A percentile compares a stretch with the other conserved stretches of the same genome.
Conservation (phyloP, 2,888 invertebrate species). For the Euplexia lucipara region DNA sequence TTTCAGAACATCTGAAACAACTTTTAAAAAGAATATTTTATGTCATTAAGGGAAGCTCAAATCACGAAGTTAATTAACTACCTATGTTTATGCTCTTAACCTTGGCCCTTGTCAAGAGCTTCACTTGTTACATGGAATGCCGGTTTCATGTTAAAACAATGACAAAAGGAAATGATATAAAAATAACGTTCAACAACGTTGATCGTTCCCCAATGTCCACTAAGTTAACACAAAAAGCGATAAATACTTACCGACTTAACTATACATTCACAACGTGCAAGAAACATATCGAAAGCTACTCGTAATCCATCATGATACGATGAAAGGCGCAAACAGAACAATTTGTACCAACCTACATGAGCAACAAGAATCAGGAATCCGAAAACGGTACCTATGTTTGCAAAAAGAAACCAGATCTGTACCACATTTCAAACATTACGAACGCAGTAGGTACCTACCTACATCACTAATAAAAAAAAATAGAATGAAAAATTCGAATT, state of each 20-base stretch:
- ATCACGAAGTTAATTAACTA: slow-evolving; percentile 13
- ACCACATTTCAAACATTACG: slow-evolving; percentile 35
- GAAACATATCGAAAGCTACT: slow-evolving; percentile 24
- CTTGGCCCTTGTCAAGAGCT: background rate
- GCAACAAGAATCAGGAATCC: slow-evolving; percentile 35
- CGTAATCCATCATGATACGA: slow-evolving; percentile 48
- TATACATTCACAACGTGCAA: slow-evolving; percentile 20
- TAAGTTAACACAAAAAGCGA: slow-evolving; percentile 17
- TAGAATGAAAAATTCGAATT: slow-evolving; percentile 29
- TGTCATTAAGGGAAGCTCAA: background rate
- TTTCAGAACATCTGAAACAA: background rate
- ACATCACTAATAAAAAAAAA: slow-evolving; percentile 36
- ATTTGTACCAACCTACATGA: slow-evolving; percentile 39
- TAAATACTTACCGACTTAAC: slow-evolving; percentile 7
- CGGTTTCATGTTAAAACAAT: background rate
- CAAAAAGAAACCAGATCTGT: slow-evolving; percentile 36
- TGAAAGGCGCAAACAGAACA: slow-evolving; percentile 50
- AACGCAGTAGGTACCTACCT: no score
- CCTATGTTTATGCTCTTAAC: background rate
- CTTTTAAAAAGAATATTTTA: background rate
- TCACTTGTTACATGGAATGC: background rate
- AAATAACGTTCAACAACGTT: background rate
- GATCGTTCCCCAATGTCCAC: background rate
- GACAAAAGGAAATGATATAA: no score
- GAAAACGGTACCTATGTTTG: slow-evolving; percentile 15